Conservation (phyloP, 2,888 invertebrate species). For the Scaptomyza cyrtandrae region DNA sequence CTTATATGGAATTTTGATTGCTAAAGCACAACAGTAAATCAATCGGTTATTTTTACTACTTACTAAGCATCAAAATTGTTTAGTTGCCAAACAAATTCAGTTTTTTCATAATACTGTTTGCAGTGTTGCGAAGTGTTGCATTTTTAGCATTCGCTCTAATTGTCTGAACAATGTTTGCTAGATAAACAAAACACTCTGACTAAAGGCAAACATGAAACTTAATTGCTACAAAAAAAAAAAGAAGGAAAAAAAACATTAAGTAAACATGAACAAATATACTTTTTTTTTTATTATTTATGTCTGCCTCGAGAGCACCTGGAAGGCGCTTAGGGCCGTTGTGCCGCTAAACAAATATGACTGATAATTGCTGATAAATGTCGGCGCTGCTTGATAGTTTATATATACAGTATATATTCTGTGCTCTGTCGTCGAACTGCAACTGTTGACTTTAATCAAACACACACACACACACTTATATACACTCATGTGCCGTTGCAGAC, state of each 20-base stretch:
- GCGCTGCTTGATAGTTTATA: constrained; percentile 32
- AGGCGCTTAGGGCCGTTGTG: constrained; percentile 59
- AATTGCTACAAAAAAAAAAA: constrained; percentile 52
- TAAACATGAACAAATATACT: constrained; percentile 19
- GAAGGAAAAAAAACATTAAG: not conserved
- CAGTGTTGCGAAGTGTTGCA: constrained; percentile 32
- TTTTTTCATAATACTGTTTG: not conserved
- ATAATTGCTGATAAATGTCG: constrained; percentile 67
- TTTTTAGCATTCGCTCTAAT: constrained; percentile 40
- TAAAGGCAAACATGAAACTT: constrained; percentile 55
- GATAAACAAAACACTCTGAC: constrained; percentile 49
- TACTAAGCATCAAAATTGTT: no score
- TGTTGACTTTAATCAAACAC: constrained; percentile 68
- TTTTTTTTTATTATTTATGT: constrained; percentile 5
- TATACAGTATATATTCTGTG: constrained; percentile 10
- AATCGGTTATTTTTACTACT: not conserved
- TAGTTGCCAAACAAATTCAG: no score
- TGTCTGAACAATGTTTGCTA: constrained; percentile 56
- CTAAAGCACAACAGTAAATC: not conserved
- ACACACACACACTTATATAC: not conserved
- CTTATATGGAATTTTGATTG: not conserved
- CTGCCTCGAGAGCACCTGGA: constrained; percentile 30
- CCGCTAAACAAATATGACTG: constrained; percentile 62
- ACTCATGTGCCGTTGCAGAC: constrained; percentile 29
- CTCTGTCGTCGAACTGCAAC: constrained; percentile 33